Conservation (phyloP, 1,140 invertebrate species). For the Brachystomella parvula region DNA sequence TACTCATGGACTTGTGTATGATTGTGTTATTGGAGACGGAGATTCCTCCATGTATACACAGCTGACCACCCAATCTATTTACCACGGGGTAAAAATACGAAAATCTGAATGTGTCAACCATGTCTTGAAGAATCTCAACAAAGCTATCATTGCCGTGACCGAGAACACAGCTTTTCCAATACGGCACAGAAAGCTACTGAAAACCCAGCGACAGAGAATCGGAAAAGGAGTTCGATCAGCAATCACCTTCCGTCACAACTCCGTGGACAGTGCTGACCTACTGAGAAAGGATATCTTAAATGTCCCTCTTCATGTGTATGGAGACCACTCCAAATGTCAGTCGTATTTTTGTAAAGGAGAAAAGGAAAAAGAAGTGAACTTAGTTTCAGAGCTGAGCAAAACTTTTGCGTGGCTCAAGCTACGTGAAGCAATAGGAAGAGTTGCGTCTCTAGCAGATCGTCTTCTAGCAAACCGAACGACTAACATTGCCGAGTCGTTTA, state of each 20-base stretch:
- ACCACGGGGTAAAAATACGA: constrained; percentile 20
- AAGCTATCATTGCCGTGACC: constrained; percentile 37
- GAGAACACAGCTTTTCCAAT: constrained; percentile 29
- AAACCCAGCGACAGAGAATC: constrained; percentile 9
- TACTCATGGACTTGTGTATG: constrained; percentile 41
- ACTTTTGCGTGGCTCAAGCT: not conserved
- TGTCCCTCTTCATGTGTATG: constrained; percentile 34
- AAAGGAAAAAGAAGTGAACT: not conserved
- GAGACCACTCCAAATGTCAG: constrained; percentile 26
- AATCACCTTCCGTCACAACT: not conserved
- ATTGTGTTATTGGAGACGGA: constrained; percentile 42
- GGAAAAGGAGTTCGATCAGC: constrained; percentile 11
- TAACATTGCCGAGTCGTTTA: constrained; percentile 14
- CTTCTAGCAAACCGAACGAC: constrained; percentile 8
- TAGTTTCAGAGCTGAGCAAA: not conserved
- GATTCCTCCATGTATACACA: constrained; percentile 41
- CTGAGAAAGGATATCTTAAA: constrained; percentile 32
- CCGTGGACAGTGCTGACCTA: constrained; percentile 10
- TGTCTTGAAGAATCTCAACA: constrained; percentile 41
- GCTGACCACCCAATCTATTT: constrained; percentile 23
- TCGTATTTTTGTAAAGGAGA: constrained; percentile 18
- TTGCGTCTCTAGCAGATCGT: not conserved
- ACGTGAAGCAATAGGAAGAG: not conserved
- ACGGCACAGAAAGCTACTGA: not conserved
- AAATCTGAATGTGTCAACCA: constrained; percentile 41